Conservation (phyloP, 2,113 vertebrate genomes). For the Egretta garzetta region DNA sequence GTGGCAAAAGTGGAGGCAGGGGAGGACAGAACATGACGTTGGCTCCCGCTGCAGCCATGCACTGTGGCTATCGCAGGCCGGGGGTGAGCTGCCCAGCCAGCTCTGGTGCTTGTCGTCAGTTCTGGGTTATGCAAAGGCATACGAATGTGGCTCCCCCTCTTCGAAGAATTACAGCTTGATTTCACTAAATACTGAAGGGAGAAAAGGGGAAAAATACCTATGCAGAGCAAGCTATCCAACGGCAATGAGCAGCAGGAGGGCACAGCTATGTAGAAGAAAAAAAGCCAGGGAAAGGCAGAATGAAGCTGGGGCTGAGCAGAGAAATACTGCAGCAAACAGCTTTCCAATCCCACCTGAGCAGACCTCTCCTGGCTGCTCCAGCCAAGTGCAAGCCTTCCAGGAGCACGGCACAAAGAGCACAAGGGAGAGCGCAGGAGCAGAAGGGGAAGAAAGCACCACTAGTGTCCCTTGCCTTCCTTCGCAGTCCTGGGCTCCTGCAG, state of each 20-base stretch:
- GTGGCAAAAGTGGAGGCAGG: background rate
- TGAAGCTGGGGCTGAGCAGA: background rate
- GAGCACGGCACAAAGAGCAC: background rate
- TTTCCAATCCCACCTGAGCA: background rate
- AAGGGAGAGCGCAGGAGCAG: background rate
- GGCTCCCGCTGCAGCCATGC: background rate
- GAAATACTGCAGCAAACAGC: background rate
- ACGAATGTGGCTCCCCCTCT: background rate
- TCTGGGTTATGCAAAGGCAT: background rate
- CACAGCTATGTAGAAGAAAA: background rate
- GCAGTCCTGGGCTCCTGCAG: background rate
- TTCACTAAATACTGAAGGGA: background rate
- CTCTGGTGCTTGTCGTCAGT: fast-evolving
- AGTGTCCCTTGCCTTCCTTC: background rate
- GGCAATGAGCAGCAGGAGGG: background rate
- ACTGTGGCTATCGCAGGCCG: fast-evolving
- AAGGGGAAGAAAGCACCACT: background rate
- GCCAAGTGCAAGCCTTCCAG: background rate
- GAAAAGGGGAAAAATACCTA: background rate
- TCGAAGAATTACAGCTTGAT: background rate
- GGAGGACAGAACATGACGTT: background rate
- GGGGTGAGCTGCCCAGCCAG: background rate
- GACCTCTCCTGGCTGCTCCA: background rate
- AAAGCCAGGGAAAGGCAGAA: background rate
- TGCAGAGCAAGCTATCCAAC: background rate